Evolutionary conservation across 2,797 vertebrate genomes (phyloP), one percentile per base, ranked within the genome.

Genomic region (Clamator glandarius): DNA sequence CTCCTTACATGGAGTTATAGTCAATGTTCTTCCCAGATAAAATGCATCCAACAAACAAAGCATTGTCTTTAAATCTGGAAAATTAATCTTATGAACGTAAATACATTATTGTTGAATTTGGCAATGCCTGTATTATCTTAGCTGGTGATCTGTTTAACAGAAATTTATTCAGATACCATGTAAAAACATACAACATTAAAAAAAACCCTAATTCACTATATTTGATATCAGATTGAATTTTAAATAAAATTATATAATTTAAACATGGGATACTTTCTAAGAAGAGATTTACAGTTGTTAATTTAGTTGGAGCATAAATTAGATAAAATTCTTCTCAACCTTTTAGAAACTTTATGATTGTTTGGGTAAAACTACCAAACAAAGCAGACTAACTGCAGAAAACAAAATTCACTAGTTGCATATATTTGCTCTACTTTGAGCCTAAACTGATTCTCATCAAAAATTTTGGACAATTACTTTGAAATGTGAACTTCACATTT

Each of bases 31-130:
- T 84, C 50, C 15, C 35, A 51, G 35, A 88, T 46, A 92, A 84
- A 93, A 93, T 69, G 48, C 39, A 75, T 69, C 26, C 35, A 86
- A 36, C 51, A 75, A 84, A 80, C 54, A 87, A 72, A 59, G 29
- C 29, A 84, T 6, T 86, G 58, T 52, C 62, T 79, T 74, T 25
- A 81, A 81, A 91, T 63, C 24, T 59, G 67, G 48, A 91, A 93
- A 87, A 36, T 68, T 17, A 6, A 39, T 64, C 51, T 72, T 84
- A 66, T 8, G 26, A 87, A 87, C 52, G 52, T 48, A 86, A 91
- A 92, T 44, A 44, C 10, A 72, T 61, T 79, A 66, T 24, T 91
- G 83, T 54, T 95, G 90, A 90, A 90, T 79, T 95, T 95, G 92
- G 90, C 77, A 63, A 59, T 36, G 72, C 31, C 33, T 4, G 0